Conservation (phyloP, 2,888 invertebrate species). For the Ophion ventricosus region DNA sequence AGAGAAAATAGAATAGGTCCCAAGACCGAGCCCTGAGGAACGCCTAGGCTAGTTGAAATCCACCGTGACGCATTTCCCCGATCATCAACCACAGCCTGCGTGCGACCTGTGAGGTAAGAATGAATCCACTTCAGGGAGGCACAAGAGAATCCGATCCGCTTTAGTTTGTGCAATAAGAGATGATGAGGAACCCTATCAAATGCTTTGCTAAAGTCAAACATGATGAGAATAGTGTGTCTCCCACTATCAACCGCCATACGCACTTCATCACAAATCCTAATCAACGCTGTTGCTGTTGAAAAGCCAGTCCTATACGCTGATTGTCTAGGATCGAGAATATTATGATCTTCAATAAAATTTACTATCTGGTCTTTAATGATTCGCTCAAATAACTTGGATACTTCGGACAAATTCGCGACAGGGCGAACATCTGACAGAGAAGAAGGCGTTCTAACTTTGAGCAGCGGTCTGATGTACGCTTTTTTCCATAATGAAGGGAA, state of each 20-base stretch:
- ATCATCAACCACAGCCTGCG: too few relatives aligned
- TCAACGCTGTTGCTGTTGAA: background rate
- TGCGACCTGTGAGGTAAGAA: too few relatives aligned
- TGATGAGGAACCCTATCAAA: too few relatives aligned
- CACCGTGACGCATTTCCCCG: background rate
- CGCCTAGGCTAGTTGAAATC: background rate
- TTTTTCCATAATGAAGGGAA: background rate
- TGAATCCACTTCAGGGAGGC: too few relatives aligned
- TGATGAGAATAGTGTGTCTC: too few relatives aligned
- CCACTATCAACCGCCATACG: too few relatives aligned
- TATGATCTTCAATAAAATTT: background rate
- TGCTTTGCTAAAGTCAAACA: too few relatives aligned
- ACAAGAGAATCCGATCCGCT: too few relatives aligned
- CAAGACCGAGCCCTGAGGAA: background rate
- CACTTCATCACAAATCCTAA: too few relatives aligned
- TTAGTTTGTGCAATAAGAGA: too few relatives aligned
- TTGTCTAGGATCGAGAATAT: background rate
- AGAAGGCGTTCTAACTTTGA: background rate
- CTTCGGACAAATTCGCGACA: background rate
- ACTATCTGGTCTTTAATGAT: background rate
- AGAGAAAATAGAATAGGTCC: background rate
- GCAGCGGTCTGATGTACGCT: background rate
- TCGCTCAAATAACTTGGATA: background rate
- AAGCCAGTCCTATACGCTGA: background rate
- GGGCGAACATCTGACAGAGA: background rate